phyloP scores from a whole-genome alignment of 2,797 vertebrate genomes.

The Sternotherus odoratus region DNA sequence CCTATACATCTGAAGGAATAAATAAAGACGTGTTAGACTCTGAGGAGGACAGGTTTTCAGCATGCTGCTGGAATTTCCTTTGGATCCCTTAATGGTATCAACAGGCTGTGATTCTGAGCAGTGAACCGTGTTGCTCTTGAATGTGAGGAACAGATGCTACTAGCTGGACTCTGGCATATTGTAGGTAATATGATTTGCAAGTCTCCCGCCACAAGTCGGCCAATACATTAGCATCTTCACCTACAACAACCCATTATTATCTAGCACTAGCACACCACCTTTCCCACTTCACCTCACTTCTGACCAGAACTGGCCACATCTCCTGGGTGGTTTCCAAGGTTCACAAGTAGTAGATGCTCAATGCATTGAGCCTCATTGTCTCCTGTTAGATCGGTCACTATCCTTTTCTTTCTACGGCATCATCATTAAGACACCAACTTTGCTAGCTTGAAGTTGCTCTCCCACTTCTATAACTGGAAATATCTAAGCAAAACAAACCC shows the following conservation, averaged over 20 bases:
- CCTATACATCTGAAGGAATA: constrained; percentile 93
- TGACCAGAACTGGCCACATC: neutral
- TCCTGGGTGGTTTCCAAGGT: neutral
- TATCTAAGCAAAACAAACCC: neutral
- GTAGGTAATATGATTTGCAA: neutral
- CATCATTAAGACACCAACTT: neutral
- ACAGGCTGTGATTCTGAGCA: neutral
- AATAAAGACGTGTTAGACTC: neutral
- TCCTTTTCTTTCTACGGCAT: neutral
- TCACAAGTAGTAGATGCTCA: neutral
- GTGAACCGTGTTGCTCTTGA: neutral
- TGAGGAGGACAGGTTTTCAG: neutral
- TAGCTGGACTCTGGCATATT: neutral
- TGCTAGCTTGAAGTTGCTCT: neutral
- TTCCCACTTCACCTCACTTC: neutral
- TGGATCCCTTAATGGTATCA: neutral
- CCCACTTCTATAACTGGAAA: neutral
- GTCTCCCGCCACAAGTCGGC: neutral
- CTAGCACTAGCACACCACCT: constrained; percentile 17
- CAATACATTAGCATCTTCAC: neutral
- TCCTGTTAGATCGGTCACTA: neutral
- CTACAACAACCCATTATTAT: constrained; percentile 31
- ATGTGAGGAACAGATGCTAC: neutral
- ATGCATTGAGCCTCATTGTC: neutral
- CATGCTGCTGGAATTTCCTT: neutral